phyloP scores from a whole-genome alignment of 2,888 invertebrate species.

The Perdita meconis region DNA sequence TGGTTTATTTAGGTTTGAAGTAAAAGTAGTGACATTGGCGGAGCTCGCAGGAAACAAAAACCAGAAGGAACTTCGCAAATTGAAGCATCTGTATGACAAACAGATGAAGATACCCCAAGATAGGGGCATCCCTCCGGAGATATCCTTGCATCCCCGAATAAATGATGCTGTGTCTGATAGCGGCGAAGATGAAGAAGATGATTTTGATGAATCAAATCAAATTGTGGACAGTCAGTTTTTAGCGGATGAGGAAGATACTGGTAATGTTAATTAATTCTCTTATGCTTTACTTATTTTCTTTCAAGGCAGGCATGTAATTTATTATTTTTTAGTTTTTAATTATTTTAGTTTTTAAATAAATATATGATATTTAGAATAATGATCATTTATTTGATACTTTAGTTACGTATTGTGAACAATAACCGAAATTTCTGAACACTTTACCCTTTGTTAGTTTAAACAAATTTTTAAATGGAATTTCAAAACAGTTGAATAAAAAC shows the following conservation, averaged over 20 bases:
- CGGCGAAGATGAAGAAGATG: not conserved
- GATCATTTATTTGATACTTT: too few relatives aligned
- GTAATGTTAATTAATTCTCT: too few relatives aligned
- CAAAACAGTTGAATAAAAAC: too few relatives aligned
- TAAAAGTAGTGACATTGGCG: conserved; percentile 24
- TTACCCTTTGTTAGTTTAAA: too few relatives aligned
- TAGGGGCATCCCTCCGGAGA: not conserved
- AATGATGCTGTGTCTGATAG: not conserved
- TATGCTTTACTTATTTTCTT: too few relatives aligned
- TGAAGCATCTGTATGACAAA: not conserved
- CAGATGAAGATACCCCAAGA: not conserved
- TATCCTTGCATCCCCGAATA: not conserved
- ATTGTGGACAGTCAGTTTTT: not conserved
- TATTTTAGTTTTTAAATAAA: too few relatives aligned
- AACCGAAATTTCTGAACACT: too few relatives aligned
- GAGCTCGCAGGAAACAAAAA: conserved; percentile 33
- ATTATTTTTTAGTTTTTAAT: too few relatives aligned
- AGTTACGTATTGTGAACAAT: too few relatives aligned
- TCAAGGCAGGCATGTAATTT: too few relatives aligned
- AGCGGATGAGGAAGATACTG: not conserved
- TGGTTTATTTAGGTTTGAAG: conserved; percentile 21
- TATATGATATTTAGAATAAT: too few relatives aligned
- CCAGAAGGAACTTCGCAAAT: not conserved
- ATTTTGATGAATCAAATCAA: not conserved
- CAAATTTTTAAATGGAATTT: too few relatives aligned